Conservation (phyloP, 2,113 vertebrate species). For the Scomber japonicus region DNA sequence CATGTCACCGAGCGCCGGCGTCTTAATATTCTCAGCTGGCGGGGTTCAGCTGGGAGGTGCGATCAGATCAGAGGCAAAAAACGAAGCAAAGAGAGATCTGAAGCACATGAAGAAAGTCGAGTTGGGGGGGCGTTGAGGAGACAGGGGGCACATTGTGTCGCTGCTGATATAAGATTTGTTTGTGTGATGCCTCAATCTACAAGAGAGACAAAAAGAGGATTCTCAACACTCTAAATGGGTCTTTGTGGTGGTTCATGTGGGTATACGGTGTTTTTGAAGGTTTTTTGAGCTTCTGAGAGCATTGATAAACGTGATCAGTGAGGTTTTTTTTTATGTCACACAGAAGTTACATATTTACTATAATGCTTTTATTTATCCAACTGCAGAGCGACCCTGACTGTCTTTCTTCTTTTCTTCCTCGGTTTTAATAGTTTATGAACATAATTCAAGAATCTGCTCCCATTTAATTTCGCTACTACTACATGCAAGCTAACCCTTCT, state of each 20-base stretch:
- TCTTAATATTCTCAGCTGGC: constrained; percentile 39
- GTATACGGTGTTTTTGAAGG: not conserved
- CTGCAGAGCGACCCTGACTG: too few relatives aligned
- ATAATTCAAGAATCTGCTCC: too few relatives aligned
- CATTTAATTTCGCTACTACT: too few relatives aligned
- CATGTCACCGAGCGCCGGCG: constrained; percentile 11
- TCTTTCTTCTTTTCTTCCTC: too few relatives aligned
- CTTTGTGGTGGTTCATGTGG: constrained; percentile 9
- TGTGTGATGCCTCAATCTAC: constrained; percentile 21
- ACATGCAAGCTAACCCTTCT: too few relatives aligned
- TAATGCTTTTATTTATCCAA: not conserved
- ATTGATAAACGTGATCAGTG: not conserved
- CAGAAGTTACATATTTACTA: not conserved
- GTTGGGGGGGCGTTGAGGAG: not conserved
- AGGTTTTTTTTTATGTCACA: too few relatives aligned
- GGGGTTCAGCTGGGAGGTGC: constrained; percentile 33
- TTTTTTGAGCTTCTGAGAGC: not conserved
- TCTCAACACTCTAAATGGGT: not conserved
- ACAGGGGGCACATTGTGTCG: not conserved
- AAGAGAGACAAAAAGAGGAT: not conserved
- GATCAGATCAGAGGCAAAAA: constrained; percentile 29
- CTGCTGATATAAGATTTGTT: constrained; percentile 29
- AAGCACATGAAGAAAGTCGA: not conserved
- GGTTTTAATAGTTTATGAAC: too few relatives aligned
- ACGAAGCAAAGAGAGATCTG: not conserved